Conservation (phyloP, 1,140 invertebrate genomes). For the Apis laboriosa region DNA sequence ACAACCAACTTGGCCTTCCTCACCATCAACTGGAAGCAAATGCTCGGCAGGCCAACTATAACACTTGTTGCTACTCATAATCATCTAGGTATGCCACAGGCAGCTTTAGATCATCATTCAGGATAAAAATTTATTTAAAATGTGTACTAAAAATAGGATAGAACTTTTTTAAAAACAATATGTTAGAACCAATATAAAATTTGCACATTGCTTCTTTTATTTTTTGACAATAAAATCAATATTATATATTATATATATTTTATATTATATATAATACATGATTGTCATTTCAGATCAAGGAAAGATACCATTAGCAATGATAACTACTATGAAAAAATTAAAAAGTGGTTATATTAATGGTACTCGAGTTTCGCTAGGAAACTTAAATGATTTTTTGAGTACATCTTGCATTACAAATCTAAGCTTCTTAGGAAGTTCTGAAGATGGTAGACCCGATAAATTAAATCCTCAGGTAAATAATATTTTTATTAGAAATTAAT, state of each 20-base stretch:
- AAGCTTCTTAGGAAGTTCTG: conserved; percentile 95
- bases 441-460: conserved; percentile 93
- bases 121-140: conserved; percentile 20
- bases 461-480: conserved; percentile 75
- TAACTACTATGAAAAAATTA: conserved; percentile 98
- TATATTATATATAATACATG: not conserved
- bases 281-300: conserved; percentile 90
- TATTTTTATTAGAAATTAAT: not conserved
- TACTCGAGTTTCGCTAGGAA: conserved; percentile 95
- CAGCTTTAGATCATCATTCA: conserved; percentile 55
- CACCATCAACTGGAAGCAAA: conserved; percentile 95
- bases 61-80: conserved; percentile 90
- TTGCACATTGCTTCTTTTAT: not conserved
- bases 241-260: not conserved
- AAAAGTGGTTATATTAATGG: conserved; percentile 99
- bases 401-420: conserved; percentile 98
- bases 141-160: conserved; percentile 4
- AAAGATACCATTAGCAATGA: conserved; percentile 94
- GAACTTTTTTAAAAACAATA: not conserved
- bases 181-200: conserved; percentile 6
- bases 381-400: conserved; percentile 94
- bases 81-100: conserved; percentile 86
- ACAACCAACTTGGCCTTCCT: conserved; percentile 94
- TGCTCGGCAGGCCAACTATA: conserved; percentile 94
- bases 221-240: not conserved